Percentiles rank a stretch among this genome's conserved stretches.
These are phyloP conservation scores for Calypte anna DNA, from an alignment of 2,113 vertebrate species.

Conservation along the genomic window DNA sequence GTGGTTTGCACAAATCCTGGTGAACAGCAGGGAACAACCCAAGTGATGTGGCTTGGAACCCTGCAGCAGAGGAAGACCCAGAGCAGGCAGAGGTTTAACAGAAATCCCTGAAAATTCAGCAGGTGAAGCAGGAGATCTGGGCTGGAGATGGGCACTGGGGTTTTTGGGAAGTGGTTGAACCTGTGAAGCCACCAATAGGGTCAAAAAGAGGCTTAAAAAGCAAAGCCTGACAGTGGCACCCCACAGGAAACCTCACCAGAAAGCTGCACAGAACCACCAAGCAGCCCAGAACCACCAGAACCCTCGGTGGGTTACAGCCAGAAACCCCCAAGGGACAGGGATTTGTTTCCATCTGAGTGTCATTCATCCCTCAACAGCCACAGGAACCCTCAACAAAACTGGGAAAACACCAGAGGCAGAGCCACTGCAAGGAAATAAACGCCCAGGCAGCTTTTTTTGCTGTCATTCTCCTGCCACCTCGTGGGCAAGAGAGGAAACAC, in stretches of 20 bases:
- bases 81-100: neutral
- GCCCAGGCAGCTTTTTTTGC: neutral
- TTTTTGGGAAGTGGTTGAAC: neutral
- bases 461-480: constrained; percentile 27
- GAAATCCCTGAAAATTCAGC: neutral
- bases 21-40: neutral
- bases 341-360: neutral
- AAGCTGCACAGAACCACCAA: neutral
- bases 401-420: neutral
- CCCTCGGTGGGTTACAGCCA: neutral
- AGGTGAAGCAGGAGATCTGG: neutral
- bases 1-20: neutral
- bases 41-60: neutral
- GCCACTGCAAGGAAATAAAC: neutral
- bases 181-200: neutral
- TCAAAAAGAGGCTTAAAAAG: neutral
- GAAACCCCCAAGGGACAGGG: neutral
- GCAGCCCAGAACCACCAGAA: too few species aligned
- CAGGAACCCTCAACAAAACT: neutral
- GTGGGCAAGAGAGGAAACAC: neutral
- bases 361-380: neutral
- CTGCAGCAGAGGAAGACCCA: neutral
- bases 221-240: neutral
- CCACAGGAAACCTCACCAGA: neutral
- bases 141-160: neutral